Conservation (phyloP, 2,797 vertebrate genomes). For the Sebastes elongatus region DNA sequence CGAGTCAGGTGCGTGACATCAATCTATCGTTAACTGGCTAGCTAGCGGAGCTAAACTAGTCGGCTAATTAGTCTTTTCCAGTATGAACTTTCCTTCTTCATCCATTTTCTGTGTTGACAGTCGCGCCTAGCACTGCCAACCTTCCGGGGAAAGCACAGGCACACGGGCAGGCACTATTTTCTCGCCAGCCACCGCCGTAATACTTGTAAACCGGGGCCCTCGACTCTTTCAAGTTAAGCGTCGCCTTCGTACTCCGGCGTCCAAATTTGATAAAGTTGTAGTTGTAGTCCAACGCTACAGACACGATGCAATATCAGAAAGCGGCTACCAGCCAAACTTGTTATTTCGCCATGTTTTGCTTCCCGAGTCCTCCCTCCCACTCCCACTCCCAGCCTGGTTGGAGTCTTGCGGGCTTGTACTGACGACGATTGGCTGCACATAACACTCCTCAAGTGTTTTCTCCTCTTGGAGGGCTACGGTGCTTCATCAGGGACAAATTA, state of each 20-base stretch:
- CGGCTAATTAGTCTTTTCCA: slow-evolving; percentile 40
- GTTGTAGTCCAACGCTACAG: slow-evolving; percentile 28
- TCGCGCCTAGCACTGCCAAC: slow-evolving; percentile 76
- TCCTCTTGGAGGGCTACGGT: slow-evolving; percentile 71
- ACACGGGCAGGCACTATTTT: slow-evolving; percentile 30
- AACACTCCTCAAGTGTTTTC: slow-evolving; percentile 73
- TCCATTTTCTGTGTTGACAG: slow-evolving; percentile 77
- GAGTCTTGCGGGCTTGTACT: slow-evolving; percentile 49
- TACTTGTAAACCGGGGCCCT: slow-evolving; percentile 44
- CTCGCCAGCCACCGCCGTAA: slow-evolving; percentile 45
- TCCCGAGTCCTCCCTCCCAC: slow-evolving; percentile 64
- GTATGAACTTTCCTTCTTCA: slow-evolving; percentile 70
- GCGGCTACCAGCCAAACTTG: slow-evolving; percentile 62
- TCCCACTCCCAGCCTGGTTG: slow-evolving; percentile 51
- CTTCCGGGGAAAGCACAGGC: slow-evolving; percentile 65
- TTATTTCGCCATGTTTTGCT: slow-evolving; percentile 81
- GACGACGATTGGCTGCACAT: slow-evolving; percentile 65
- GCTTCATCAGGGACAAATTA: slow-evolving; percentile 79
- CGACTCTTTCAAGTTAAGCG: slow-evolving; percentile 39
- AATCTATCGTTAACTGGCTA: background rate
- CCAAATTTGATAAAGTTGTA: slow-evolving; percentile 11
- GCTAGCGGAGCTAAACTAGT: slow-evolving; percentile 58
- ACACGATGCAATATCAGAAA: slow-evolving; percentile 32
- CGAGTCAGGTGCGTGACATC: slow-evolving; percentile 64
- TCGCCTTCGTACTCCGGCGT: slow-evolving; percentile 24